A percentile compares a stretch with the other conserved stretches of the same genome.
These are phyloP conservation scores for Meleagris gallopavo DNA, from an alignment of 2,113 vertebrate genomes.

Conservation along the genomic window DNA sequence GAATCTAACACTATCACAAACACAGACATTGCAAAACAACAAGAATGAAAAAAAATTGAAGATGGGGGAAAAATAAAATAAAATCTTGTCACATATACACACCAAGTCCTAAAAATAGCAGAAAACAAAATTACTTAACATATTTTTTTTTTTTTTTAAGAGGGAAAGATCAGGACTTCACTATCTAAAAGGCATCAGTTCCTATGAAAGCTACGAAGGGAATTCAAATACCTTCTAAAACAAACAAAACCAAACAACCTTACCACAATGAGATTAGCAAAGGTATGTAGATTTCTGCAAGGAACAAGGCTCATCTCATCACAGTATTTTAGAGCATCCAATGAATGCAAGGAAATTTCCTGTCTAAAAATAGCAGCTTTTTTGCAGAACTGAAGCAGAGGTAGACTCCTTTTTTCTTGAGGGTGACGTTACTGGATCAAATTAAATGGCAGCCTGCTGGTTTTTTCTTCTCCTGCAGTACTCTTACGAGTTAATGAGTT, in stretches of 20 bases:
- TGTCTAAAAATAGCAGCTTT: neutral
- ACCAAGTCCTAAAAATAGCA: neutral
- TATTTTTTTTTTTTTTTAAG: neutral
- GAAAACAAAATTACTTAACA: neutral
- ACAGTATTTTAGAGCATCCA: neutral
- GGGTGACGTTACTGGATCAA: constrained; percentile 49
- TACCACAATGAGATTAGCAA: neutral
- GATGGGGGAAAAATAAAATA: neutral
- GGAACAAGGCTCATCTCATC: neutral
- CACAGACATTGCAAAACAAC: neutral
- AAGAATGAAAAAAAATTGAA: neutral
- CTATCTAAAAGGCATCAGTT: neutral
- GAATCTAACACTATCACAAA: neutral
- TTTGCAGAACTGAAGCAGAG: neutral
- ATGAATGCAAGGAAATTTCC: neutral
- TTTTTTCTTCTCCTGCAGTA: neutral
- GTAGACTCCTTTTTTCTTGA: constrained; percentile 23
- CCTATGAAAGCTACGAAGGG: neutral
- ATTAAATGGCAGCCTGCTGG: neutral
- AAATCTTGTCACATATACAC: neutral
- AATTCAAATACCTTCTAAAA: neutral
- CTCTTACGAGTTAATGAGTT: neutral
- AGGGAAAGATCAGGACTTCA: neutral
- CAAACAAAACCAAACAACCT: rapidly evolving
- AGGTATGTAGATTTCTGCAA: neutral